Conservation (phyloP, 2,113 vertebrate genomes). For the Poecile atricapillus region DNA sequence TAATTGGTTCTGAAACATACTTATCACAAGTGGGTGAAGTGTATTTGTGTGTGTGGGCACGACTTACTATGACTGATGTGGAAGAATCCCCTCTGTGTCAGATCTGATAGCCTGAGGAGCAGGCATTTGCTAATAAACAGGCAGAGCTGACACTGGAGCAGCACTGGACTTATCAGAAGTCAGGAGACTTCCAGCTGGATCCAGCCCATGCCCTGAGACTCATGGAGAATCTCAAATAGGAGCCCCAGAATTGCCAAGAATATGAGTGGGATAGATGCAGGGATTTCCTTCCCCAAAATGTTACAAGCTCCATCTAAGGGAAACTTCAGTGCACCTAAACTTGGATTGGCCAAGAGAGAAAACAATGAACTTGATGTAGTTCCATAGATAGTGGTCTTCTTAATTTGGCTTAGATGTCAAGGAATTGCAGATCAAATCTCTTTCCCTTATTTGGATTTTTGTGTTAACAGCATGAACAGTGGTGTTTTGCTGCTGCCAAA, state of each 20-base stretch:
- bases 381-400: not conserved
- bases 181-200: not conserved
- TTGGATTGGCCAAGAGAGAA: not conserved
- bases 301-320: not conserved
- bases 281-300: not conserved
- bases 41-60: not conserved
- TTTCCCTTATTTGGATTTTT: not conserved
- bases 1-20: slow-evolving; percentile 5
- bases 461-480: not conserved
- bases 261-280: not conserved
- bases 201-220: not conserved
- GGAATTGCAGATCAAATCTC: not conserved
- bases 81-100: not conserved
- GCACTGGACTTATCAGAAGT: not conserved
- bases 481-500: not conserved
- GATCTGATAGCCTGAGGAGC: not conserved
- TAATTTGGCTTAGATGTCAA: not conserved
- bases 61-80: not conserved
- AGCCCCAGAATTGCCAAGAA: not conserved
- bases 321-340: not conserved
- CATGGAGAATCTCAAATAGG: not conserved
- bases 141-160: not conserved
- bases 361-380: not conserved
- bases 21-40: not conserved
- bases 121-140: not conserved